These are phyloP conservation scores for Caenorhabditis latens DNA, from an alignment of 1,140 invertebrate genomes.

Conservation along the genomic window DNA sequence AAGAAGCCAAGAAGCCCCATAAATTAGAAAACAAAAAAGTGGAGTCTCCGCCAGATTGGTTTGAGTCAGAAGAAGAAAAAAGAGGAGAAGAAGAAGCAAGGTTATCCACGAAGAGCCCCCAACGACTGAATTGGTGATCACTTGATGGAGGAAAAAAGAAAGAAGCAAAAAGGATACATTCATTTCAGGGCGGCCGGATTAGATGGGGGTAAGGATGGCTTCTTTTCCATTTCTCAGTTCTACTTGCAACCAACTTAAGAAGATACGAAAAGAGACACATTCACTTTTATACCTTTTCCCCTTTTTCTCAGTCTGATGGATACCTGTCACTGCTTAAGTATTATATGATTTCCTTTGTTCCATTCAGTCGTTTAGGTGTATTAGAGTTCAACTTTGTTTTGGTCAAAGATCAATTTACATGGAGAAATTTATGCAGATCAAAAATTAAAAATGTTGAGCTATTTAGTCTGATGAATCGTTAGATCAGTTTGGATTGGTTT, in stretches of 20 bases:
- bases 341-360: neutral
- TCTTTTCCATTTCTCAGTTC: neutral
- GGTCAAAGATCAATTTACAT: too few relatives aligned
- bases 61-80: constrained; percentile 27
- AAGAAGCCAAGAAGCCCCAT: constrained; percentile 26
- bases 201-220: neutral
- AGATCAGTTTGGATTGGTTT: too few relatives aligned
- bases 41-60: constrained; percentile 13
- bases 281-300: neutral
- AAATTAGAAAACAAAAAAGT: constrained; percentile 39
- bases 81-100: constrained; percentile 21
- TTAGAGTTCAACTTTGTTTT: too few relatives aligned
- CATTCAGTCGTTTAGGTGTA: neutral
- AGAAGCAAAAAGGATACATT: constrained; percentile 48
- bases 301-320: constrained; percentile 11
- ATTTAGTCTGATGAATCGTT: too few relatives aligned
- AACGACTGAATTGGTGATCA: constrained; percentile 33
- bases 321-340: neutral
- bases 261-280: neutral
- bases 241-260: constrained; percentile 34
- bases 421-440: too few relatives aligned
- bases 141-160: constrained; percentile 34
- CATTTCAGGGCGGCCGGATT: constrained; percentile 54
- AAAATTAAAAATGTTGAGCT: too few relatives aligned
- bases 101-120: neutral